A percentile compares a stretch with the other conserved stretches of the same genome.
phyloP scores from a whole-genome alignment of 2,888 invertebrate genomes.

The Luperina testacea region DNA sequence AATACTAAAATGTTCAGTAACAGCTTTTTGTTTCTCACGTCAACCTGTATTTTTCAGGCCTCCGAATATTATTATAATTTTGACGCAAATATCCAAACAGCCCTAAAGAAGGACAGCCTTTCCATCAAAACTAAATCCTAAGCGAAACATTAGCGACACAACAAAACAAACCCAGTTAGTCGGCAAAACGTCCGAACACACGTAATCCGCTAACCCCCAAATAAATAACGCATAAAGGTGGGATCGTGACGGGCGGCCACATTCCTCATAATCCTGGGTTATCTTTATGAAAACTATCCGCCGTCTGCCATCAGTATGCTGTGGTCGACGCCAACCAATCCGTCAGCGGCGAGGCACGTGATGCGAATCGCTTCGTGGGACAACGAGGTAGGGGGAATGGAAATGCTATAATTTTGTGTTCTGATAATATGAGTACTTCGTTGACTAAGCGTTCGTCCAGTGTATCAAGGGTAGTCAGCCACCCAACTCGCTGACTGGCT shows the following conservation, averaged over 20 bases:
- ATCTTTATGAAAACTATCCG: slow-evolving; percentile 84
- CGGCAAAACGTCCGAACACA: slow-evolving; percentile 61
- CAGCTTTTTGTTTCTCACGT: not conserved
- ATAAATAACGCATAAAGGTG: slow-evolving; percentile 70
- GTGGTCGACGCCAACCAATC: slow-evolving; percentile 75
- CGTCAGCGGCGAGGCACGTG: slow-evolving; percentile 80
- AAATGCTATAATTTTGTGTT: slow-evolving; percentile 32
- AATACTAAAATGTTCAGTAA: not conserved
- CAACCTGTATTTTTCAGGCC: not conserved
- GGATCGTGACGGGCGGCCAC: slow-evolving; percentile 67
- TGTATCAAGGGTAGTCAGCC: not conserved
- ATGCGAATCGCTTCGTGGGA: slow-evolving; percentile 69
- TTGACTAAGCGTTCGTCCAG: not conserved
- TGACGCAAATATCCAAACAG: not conserved
- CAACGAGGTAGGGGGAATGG: slow-evolving; percentile 44
- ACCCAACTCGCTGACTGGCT: no score
- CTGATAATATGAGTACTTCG: not conserved
- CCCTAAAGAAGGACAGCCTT: not conserved
- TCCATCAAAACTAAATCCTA: slow-evolving; percentile 40
- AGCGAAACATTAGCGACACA: slow-evolving; percentile 47
- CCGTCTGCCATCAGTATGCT: slow-evolving; percentile 77
- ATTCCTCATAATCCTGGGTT: slow-evolving; percentile 82
- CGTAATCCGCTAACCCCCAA: slow-evolving; percentile 67
- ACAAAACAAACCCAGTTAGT: slow-evolving; percentile 57
- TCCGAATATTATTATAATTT: not conserved